Percentiles rank a stretch among this genome's conserved stretches.
These are phyloP conservation scores for Ceraclea dissimilis DNA, from an alignment of 2,888 invertebrate species.

Conservation along the genomic window DNA sequence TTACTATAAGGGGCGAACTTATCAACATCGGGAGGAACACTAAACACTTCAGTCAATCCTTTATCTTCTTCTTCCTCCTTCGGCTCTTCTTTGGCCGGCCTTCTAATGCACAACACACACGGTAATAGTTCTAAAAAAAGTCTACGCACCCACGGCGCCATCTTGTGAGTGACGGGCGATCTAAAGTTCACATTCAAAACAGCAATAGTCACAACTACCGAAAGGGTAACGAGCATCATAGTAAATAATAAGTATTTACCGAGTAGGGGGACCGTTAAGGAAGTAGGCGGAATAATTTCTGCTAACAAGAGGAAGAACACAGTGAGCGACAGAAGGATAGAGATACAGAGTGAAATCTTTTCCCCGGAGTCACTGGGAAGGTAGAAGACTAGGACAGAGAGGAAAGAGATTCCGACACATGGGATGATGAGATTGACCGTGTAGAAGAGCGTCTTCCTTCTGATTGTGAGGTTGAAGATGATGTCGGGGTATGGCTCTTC, in stretches of 20 bases:
- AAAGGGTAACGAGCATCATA: constrained; percentile 89
- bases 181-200: constrained; percentile 89
- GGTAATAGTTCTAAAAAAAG: constrained; percentile 82
- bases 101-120: constrained; percentile 78
- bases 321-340: constrained; percentile 85
- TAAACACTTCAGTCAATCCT: constrained; percentile 74
- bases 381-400: constrained; percentile 96
- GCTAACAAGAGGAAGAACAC: constrained; percentile 90
- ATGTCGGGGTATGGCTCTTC: constrained; percentile 96
- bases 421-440: constrained; percentile 96
- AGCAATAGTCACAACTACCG: constrained; percentile 88
- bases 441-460: constrained; percentile 94
- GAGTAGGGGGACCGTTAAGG: constrained; percentile 81
- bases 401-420: constrained; percentile 93
- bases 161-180: constrained; percentile 86
- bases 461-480: constrained; percentile 91
- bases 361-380: constrained; percentile 96
- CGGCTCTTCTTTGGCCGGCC: constrained; percentile 72
- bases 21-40: constrained; percentile 57
- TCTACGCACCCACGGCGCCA: constrained; percentile 85
- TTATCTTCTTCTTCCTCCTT: constrained; percentile 53
- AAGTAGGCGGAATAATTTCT: constrained; percentile 92
- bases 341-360: constrained; percentile 94
- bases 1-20: constrained; percentile 55
- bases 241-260: constrained; percentile 91